phyloP scores from a whole-genome alignment of 2,888 invertebrate genomes.

The Epistrophe grossulariae region DNA sequence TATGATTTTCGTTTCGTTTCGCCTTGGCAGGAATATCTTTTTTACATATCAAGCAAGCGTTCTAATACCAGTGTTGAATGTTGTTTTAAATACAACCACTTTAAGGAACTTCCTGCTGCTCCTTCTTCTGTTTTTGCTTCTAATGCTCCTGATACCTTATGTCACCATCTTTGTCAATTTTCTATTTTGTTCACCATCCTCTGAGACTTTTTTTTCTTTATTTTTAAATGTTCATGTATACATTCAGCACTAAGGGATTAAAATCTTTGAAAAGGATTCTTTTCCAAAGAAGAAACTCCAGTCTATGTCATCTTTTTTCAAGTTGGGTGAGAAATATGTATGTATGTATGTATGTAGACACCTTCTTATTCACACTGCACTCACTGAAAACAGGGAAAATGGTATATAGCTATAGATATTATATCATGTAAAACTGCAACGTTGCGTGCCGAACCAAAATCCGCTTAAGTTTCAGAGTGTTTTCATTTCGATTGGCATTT shows the following conservation, averaged over 20 bases:
- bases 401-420: neutral
- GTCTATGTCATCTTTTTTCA: neutral
- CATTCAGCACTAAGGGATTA: constrained; percentile 3
- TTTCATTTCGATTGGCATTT: constrained; percentile 60
- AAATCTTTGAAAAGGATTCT: constrained; percentile 11
- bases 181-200: neutral
- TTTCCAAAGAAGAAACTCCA: neutral
- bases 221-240: constrained; percentile 14
- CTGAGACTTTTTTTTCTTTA: neutral
- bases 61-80: constrained; percentile 25
- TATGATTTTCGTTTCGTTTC: neutral
- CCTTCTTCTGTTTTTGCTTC: neutral
- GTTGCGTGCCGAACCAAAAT: constrained; percentile 51
- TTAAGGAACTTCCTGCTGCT: constrained; percentile 1
- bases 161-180: constrained; percentile 15
- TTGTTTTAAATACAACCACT: constrained; percentile 24
- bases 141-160: neutral
- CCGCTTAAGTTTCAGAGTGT: constrained; percentile 60
- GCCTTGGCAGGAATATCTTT: neutral
- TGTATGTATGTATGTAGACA: neutral
- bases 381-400: neutral
- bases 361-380: neutral
- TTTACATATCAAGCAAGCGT: neutral
- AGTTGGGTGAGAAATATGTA: neutral
- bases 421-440: constrained; percentile 35